phyloP scores from a whole-genome alignment of 2,113 vertebrate species.

The Gnathonemus echidnorhynchus region DNA sequence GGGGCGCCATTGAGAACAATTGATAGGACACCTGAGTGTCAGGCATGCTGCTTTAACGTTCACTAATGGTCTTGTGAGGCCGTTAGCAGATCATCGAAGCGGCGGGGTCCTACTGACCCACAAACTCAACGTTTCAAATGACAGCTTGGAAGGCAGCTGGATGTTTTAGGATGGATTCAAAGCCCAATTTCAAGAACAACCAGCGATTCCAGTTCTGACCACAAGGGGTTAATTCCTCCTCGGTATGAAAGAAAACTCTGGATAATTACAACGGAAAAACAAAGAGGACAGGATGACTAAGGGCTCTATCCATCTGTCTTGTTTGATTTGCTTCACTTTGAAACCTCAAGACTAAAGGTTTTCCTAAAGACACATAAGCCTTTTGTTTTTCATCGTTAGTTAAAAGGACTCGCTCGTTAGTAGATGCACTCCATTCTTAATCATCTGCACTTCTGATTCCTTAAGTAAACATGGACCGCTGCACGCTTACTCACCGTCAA shows the following conservation, averaged over 20 bases:
- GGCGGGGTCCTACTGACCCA: neutral
- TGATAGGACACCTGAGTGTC: neutral
- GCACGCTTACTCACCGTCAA: neutral
- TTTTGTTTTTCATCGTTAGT: neutral
- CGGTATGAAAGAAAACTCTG: slow-evolving; percentile 3
- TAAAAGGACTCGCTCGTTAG: neutral
- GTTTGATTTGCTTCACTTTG: neutral
- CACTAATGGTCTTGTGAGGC: neutral
- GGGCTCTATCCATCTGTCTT: slow-evolving; percentile 13
- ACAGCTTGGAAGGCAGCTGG: neutral
- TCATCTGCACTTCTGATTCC: neutral
- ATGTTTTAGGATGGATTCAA: neutral
- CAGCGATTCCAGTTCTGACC: neutral
- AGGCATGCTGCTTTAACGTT: neutral
- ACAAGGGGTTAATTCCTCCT: neutral
- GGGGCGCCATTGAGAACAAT: neutral
- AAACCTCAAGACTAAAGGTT: neutral
- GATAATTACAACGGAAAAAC: slow-evolving; percentile 2
- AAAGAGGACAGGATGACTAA: neutral
- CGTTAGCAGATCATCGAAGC: neutral
- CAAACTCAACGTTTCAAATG: neutral
- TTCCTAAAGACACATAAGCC: neutral
- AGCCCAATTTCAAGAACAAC: neutral
- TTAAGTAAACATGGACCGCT: neutral
- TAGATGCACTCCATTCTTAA: neutral